A percentile compares a stretch with the other conserved stretches of the same genome.
phyloP scores from a whole-genome alignment of 53 echinoderm and acorn worm genomes.

The Zoroaster sp. region DNA sequence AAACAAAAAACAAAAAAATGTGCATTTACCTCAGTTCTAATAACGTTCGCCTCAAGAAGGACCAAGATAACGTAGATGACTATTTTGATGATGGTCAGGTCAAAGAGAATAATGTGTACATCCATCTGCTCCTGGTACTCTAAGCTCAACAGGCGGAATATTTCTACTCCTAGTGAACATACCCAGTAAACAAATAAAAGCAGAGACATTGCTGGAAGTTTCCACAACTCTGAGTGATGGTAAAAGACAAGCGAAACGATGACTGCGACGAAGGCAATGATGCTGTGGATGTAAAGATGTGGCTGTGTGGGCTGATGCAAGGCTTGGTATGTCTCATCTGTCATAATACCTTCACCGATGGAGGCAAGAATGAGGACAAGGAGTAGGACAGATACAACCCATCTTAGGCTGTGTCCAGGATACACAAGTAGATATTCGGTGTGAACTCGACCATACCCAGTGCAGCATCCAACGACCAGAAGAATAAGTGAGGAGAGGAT shows the following conservation, averaged over 20 bases:
- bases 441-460: slow-evolving; percentile 8
- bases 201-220: slow-evolving; percentile 12
- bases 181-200: slow-evolving; percentile 31
- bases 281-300: slow-evolving; percentile 42
- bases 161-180: neutral
- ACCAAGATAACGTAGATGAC: slow-evolving; percentile 53
- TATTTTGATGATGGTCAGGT: slow-evolving; percentile 40
- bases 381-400: slow-evolving; percentile 5
- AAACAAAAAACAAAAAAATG: neutral
- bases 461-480: slow-evolving; percentile 46
- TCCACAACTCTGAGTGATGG: slow-evolving; percentile 48
- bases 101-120: slow-evolving; percentile 45
- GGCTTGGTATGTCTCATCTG: slow-evolving; percentile 45
- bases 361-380: slow-evolving; percentile 18
- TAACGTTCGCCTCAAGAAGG: slow-evolving; percentile 48
- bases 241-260: slow-evolving; percentile 23
- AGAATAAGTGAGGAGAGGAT: slow-evolving; percentile 49
- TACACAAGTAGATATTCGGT: slow-evolving; percentile 19
- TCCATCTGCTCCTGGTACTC: slow-evolving; percentile 7
- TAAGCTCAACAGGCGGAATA: neutral
- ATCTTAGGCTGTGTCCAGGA: slow-evolving; percentile 38
- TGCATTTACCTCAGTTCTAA: slow-evolving; percentile 22
- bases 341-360: slow-evolving; percentile 50
- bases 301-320: slow-evolving; percentile 31
- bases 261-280: slow-evolving; percentile 18